These are phyloP conservation scores for Pemphigus obesinymphae DNA, from an alignment of 1,140 invertebrate species.

Conservation along the genomic window DNA sequence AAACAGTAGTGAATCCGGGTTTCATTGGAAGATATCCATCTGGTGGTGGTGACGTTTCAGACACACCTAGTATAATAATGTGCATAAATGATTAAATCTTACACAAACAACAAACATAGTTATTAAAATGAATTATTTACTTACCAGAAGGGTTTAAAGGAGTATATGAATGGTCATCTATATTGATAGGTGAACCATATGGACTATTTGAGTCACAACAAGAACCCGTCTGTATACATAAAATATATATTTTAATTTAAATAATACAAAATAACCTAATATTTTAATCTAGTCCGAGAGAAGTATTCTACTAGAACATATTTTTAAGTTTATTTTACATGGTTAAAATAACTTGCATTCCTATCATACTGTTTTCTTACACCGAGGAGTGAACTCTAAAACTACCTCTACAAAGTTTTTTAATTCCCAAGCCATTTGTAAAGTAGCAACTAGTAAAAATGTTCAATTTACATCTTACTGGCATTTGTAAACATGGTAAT, in stretches of 20 bases:
- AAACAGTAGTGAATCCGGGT: conserved; percentile 23
- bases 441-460: no score
- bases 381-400: no score
- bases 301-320: background rate
- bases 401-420: no score
- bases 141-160: conserved; percentile 14
- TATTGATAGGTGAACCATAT: conserved; percentile 26
- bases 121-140: background rate
- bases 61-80: background rate
- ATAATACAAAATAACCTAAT: background rate
- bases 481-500: no score
- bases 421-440: no score
- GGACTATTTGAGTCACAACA: conserved; percentile 38
- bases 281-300: background rate
- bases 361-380: no score
- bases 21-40: conserved; percentile 37
- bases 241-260: no score
- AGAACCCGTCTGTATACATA: conserved; percentile 14
- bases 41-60: conserved; percentile 10
- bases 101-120: background rate
- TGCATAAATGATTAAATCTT: conserved; percentile 4
- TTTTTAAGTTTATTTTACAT: background rate
- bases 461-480: no score
- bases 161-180: conserved; percentile 15
- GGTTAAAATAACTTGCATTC: no score